These are phyloP conservation scores for Yasuhikotakia modesta DNA, from an alignment of 2,797 vertebrate species.

Conservation along the genomic window DNA sequence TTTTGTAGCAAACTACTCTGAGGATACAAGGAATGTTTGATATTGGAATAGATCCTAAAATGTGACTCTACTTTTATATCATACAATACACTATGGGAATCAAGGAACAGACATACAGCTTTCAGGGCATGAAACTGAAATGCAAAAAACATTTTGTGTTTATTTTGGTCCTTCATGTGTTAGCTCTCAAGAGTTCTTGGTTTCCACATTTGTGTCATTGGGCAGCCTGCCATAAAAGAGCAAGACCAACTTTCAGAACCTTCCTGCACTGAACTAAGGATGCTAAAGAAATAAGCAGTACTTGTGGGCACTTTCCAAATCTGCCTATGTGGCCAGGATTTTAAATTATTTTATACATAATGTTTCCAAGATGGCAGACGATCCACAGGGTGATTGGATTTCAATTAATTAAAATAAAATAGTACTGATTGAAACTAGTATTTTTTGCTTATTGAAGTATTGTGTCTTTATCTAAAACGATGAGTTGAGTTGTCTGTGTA, in stretches of 20 bases:
- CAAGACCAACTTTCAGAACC: constrained; percentile 6
- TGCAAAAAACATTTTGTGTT: neutral
- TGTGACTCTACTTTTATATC: neutral
- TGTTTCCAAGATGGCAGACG: too few species aligned
- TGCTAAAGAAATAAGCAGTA: constrained; percentile 14
- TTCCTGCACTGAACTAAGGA: constrained; percentile 4
- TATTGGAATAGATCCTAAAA: neutral
- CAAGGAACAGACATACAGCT: neutral
- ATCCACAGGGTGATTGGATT: too few species aligned
- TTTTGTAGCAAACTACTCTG: neutral
- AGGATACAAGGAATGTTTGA: neutral
- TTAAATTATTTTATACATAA: neutral
- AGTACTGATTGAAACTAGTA: too few species aligned
- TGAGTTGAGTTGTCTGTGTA: neutral
- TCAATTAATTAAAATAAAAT: too few species aligned
- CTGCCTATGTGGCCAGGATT: neutral
- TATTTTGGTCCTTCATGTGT: neutral
- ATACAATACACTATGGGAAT: neutral
- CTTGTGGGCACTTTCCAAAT: neutral
- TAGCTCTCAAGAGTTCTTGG: neutral
- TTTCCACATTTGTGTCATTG: constrained; percentile 7
- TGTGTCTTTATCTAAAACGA: too few species aligned
- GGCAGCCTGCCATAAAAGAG: constrained; percentile 13
- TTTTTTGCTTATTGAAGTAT: too few species aligned
- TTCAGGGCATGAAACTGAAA: neutral